Evolutionary conservation across 2,888 invertebrate species (phyloP).

Genomic region (Xylophagus ater): DNA sequence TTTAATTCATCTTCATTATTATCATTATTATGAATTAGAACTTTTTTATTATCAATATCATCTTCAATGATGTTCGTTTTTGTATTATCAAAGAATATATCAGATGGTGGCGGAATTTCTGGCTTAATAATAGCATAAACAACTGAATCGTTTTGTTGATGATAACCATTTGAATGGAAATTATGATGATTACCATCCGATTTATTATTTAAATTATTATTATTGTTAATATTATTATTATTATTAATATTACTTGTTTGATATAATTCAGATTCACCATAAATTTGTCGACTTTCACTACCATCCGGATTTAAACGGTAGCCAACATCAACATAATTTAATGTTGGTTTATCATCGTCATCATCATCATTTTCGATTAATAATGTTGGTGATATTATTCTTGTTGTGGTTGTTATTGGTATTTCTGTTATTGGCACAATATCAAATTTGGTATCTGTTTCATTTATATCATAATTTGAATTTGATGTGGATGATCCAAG

Average conservation of each 20-base stretch:
- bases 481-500: background rate
- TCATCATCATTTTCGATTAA: conserved; percentile 15
- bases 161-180: conserved; percentile 34
- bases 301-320: conserved; percentile 40
- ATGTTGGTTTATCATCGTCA: conserved; percentile 25
- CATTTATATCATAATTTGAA: too few species aligned
- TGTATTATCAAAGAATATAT: conserved; percentile 24
- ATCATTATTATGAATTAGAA: conserved; percentile 1
- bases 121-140: conserved; percentile 40
- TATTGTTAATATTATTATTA: background rate
- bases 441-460: conserved; percentile 12
- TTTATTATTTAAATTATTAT: conserved; percentile 5
- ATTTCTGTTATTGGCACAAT: conserved; percentile 12
- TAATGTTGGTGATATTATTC: conserved; percentile 6
- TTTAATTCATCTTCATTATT: conserved; percentile 3
- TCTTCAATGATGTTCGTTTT: background rate
- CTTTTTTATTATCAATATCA: conserved; percentile 8
- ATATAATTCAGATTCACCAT: conserved; percentile 38
- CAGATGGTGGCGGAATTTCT: conserved; percentile 27
- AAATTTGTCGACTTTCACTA: conserved; percentile 36
- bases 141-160: conserved; percentile 28
- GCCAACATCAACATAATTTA: conserved; percentile 39
- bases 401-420: conserved; percentile 8
- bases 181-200: conserved; percentile 22
- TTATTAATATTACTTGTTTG: conserved; percentile 24